These are phyloP conservation scores for Ladona fulva DNA, from an alignment of 1,140 invertebrate genomes.

Conservation along the genomic window DNA sequence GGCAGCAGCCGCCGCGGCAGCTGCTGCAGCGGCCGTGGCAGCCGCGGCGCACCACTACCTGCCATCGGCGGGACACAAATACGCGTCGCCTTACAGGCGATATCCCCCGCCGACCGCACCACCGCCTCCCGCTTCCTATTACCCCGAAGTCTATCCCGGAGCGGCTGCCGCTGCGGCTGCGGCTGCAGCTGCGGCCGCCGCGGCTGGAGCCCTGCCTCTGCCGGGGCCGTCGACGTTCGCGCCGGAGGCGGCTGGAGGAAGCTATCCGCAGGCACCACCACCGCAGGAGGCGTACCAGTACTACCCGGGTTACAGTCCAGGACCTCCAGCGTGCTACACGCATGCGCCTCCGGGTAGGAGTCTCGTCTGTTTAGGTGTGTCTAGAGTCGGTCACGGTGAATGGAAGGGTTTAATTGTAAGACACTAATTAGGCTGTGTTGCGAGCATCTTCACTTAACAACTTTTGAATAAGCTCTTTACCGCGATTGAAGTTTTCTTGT, in stretches of 20 bases:
- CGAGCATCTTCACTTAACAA: no score
- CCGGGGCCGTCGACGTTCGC: constrained; percentile 33
- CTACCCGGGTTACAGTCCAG: constrained; percentile 39
- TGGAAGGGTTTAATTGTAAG: no score
- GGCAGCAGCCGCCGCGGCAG: constrained; percentile 30
- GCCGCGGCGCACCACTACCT: neutral
- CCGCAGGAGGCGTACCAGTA: constrained; percentile 26
- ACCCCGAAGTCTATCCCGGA: constrained; percentile 17
- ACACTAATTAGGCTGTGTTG: no score
- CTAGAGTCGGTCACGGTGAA: neutral
- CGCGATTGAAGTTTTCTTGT: no score
- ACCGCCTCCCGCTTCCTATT: constrained; percentile 18
- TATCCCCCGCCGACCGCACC: constrained; percentile 18
- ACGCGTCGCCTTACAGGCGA: constrained; percentile 19
- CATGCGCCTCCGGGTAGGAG: constrained; percentile 54
- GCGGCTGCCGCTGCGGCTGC: constrained; percentile 18
- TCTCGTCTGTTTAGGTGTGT: constrained; percentile 38
- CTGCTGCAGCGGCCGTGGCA: constrained; percentile 29
- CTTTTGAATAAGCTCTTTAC: no score
- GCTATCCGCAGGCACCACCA: constrained; percentile 32
- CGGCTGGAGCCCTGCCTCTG: constrained; percentile 29
- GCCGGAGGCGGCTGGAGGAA: neutral
- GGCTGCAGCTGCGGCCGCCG: constrained; percentile 11
- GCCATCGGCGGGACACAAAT: neutral
- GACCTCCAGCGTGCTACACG: constrained; percentile 53